Base-by-base conservation (phyloP, 1,140 invertebrate species). In the Rhopalosiphum padi region DNA sequence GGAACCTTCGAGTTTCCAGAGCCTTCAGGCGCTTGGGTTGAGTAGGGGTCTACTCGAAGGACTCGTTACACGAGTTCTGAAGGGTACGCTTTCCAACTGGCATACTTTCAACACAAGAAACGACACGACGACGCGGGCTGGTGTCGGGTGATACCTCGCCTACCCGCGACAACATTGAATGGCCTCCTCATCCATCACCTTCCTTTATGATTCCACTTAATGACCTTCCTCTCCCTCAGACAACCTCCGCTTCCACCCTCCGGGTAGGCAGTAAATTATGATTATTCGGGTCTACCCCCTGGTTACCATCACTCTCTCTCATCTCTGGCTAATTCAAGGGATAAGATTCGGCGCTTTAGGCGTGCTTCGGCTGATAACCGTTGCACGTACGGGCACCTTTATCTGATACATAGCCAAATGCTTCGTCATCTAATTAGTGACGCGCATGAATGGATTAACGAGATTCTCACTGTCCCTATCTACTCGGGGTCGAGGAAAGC, bases 341-440 rank as follows among this genome's bases (percentile, higher is more conserved):
- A 35, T 82, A 82, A 35, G 35, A 46, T 37, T 35, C 4, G 4
- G 11, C 0, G 0, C 11, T 0, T 2, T 0, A 4, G n/a, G 25
- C 11, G 68, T 18, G 0, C n/a, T 1, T 6, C n/a, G 68, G 68
- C n/a, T 77, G 30, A n/a, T 77, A 18, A 35, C 30, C 68, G 15
- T 18, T 0, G 25, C 0, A 4, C 5, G 30, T 11, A 0, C 1
- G 21, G 2, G 22, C 1, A 4, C 3, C 3, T 1, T 22, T 18
- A 35, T 30, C 68, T 35, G 30, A n/a, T n/a, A 83, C 2, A 15
- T 95, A 96, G 95, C 95, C 95, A 96, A 96, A 96, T 96, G 95
- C 96, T 95, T 96, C 95, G 96, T 96, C 95, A 96, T 96, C 95
- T 95, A 95, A 96, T 96, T 96, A 96, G 95, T 95, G 95, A 95